Percentiles rank a stretch among this genome's conserved stretches.
Evolutionary conservation across 2,888 invertebrate species (phyloP).

Genomic region (Drosophila bunnanda): DNA sequence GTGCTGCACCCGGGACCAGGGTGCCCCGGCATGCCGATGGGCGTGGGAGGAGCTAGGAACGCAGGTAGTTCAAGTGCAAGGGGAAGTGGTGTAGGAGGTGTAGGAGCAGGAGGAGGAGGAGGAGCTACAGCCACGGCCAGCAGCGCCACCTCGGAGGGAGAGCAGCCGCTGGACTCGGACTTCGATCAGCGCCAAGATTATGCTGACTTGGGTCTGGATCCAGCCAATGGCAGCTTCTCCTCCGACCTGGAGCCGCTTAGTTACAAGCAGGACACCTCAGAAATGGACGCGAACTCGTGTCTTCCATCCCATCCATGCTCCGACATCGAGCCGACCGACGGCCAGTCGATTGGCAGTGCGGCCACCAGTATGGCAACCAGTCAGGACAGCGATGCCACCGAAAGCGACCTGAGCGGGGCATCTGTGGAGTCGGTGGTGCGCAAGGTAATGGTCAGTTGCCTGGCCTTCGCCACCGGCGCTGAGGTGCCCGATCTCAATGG

Average conservation of each 20-base stretch:
- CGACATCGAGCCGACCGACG: constrained; percentile 51
- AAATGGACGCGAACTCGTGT: constrained; percentile 9
- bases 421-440: constrained; percentile 68
- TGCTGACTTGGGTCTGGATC: constrained; percentile 34
- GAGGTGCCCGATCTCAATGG: constrained; percentile 61
- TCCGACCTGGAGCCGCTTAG: constrained; percentile 54
- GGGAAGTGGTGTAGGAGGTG: constrained; percentile 3
- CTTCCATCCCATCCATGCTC: constrained; percentile 11
- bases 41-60: not conserved
- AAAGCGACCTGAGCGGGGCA: constrained; percentile 65
- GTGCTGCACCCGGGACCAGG: not conserved
- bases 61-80: not conserved
- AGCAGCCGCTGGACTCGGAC: constrained; percentile 56
- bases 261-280: constrained; percentile 31
- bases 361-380: constrained; percentile 43
- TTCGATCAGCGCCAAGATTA: constrained; percentile 49
- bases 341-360: constrained; percentile 53
- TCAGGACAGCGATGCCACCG: constrained; percentile 49
- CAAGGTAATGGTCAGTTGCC: constrained; percentile 59
- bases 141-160: constrained; percentile 53
- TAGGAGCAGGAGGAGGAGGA: constrained; percentile 12
- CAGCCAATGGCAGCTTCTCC: constrained; percentile 38
- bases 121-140: constrained; percentile 30
- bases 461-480: constrained; percentile 65
- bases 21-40: not conserved